phyloP scores from a whole-genome alignment of 2,888 invertebrate genomes.

The Magallana nippona region DNA sequence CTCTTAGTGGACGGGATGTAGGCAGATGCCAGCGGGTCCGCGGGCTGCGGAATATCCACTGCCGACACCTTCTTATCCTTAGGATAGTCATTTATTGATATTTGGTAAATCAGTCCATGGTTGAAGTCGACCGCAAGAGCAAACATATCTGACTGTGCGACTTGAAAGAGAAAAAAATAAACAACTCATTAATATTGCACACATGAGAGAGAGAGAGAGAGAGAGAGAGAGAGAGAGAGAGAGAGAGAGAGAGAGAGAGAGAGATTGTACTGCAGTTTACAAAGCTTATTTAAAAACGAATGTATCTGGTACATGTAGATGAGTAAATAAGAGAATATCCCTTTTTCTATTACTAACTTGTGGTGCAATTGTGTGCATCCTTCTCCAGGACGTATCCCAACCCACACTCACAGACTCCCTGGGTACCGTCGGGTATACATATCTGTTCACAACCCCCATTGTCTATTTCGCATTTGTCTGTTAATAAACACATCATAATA shows the following conservation, averaged over 20 bases:
- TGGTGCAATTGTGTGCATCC: constrained; percentile 11
- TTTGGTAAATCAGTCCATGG: constrained; percentile 12
- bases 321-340: no score
- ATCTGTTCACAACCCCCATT: constrained; percentile 37
- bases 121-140: neutral
- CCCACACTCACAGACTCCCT: neutral
- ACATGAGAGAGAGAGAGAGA: no score
- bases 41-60: neutral
- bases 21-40: neutral
- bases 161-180: neutral
- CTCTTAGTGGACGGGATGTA: neutral
- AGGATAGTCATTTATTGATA: neutral
- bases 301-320: no score
- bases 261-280: no score
- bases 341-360: neutral
- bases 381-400: neutral
- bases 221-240: no score
- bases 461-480: constrained; percentile 14
- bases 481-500: neutral
- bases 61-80: neutral
- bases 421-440: neutral
- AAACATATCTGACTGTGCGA: neutral
- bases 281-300: no score
- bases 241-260: no score
- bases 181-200: neutral